Evolutionary conservation across 2,888 invertebrate species (phyloP), one percentile per base, ranked within the genome.

Genomic region (Neoscelio sp.): DNA sequence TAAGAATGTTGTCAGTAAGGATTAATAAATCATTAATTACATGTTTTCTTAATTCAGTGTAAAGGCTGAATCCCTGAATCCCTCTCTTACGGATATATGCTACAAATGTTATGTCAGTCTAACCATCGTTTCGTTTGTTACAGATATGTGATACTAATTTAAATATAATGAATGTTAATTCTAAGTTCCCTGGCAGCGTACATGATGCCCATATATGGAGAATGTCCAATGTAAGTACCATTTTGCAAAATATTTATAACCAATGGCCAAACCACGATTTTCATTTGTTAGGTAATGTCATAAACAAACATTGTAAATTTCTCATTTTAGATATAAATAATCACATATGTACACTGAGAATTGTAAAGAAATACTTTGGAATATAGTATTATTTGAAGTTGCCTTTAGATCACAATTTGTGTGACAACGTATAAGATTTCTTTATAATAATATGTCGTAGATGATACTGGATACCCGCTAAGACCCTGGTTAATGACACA

Each of bases 191-290:
- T n/a, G 82, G 82, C 17, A 80, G 80, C 10, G 73, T 77, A 0
- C 78, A 82, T 38, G 83, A 84, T 28, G 33, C 18, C 8, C 78
- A 58, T 23, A 82, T 84, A 38, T 85, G 82, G 82, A 81, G 76
- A 1, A 76, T 79, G 60, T 44, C 74, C 26, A 68, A 80, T 50
- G 56, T 80, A 7, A 30, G 70, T 33, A 50, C 42, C 1, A 13
- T 74, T 1, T 38, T 83, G 42, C 38, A 23, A 46, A 23, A 71
- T 33, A 28, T 82, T 33, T 60, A 77, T 65, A 7, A 15, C 12
- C 26, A 8, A 20, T 48, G 48, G 28, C 48, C 48, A 10, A 13
- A 48, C 15, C 2, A 48, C 2, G n/a, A 48, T 7, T 48, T 48
- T 13, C 28, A 48, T 48, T 48, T 48, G 15, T 28, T 28, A 13